Percentiles rank a stretch among this genome's conserved stretches.
Evolutionary conservation across 2,888 invertebrate genomes (phyloP).

Genomic region (Amiota mariae): DNA sequence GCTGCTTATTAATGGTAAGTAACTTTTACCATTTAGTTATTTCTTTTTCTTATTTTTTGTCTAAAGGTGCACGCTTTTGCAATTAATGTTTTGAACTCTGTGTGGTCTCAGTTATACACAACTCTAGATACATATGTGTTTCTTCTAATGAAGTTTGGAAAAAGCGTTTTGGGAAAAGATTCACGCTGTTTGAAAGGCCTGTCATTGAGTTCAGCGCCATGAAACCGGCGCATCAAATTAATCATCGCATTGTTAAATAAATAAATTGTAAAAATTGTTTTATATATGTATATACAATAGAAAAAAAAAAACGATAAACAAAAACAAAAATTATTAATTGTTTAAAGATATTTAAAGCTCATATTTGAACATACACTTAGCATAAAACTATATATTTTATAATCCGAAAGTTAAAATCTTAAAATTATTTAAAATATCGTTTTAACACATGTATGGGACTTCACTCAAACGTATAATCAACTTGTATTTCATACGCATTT

Average conservation of each 20-base stretch:
- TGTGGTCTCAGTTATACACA: slow-evolving; percentile 47
- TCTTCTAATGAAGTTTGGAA: slow-evolving; percentile 58
- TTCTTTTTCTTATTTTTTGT: background rate
- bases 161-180: slow-evolving; percentile 29
- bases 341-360: slow-evolving; percentile 14
- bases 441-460: too few species aligned
- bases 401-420: too few species aligned
- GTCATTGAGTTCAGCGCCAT: slow-evolving; percentile 48
- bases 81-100: slow-evolving; percentile 37
- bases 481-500: too few species aligned
- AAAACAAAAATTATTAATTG: slow-evolving; percentile 21
- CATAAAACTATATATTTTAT: too few species aligned
- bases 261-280: slow-evolving; percentile 57
- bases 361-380: too few species aligned
- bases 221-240: slow-evolving; percentile 48
- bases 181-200: slow-evolving; percentile 64
- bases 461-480: too few species aligned
- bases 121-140: slow-evolving; percentile 21
- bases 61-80: slow-evolving; percentile 29
- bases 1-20: background rate
- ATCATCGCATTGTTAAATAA: slow-evolving; percentile 64
- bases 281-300: too few species aligned
- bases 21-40: background rate
- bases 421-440: too few species aligned
- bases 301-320: background rate